Evolutionary conservation across 2,888 invertebrate genomes (phyloP).

Genomic region (Stenodera caucasica): DNA sequence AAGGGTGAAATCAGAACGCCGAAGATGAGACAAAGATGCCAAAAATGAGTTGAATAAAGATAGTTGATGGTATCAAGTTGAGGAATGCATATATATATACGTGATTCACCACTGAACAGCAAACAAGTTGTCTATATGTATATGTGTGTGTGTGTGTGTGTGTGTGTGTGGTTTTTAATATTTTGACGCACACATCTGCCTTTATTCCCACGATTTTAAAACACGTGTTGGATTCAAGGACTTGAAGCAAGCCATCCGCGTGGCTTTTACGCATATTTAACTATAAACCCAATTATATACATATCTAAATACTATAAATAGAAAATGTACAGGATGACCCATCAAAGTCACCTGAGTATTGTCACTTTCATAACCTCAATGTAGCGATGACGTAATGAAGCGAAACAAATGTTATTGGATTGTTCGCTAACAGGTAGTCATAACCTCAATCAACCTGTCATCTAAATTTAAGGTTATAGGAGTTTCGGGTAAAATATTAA

Average conservation of each 20-base stretch:
- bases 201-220: constrained; percentile 53
- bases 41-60: constrained; percentile 7
- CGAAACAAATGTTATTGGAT: too few relatives aligned
- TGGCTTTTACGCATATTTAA: constrained; percentile 11
- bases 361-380: too few relatives aligned
- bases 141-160: too few relatives aligned
- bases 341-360: too few relatives aligned
- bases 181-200: constrained; percentile 50
- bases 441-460: constrained; percentile 8
- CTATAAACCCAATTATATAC: neutral
- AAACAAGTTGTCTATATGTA: neutral
- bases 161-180: too few relatives aligned
- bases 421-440: too few relatives aligned
- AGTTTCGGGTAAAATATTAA: neutral
- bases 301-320: too few relatives aligned
- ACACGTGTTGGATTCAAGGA: constrained; percentile 47
- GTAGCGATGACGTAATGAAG: too few relatives aligned
- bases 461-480: constrained; percentile 4
- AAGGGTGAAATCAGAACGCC: neutral
- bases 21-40: neutral
- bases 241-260: constrained; percentile 39
- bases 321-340: too few relatives aligned
- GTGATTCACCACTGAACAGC: constrained; percentile 37
- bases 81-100: constrained; percentile 29
- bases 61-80: constrained; percentile 15